Conservation (phyloP, 2,888 invertebrate species). For the Platerodrilus igneus region DNA sequence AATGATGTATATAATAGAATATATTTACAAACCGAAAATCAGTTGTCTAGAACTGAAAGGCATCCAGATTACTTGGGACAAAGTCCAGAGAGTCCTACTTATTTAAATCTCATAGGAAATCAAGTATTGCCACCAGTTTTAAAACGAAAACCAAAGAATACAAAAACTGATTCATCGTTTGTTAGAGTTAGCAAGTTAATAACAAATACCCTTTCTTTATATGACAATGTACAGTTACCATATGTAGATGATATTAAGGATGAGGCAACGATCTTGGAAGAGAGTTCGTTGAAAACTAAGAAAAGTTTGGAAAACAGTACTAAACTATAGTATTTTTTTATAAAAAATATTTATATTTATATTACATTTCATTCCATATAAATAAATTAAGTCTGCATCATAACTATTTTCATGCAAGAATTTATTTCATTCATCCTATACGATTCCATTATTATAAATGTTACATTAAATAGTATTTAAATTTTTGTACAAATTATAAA, state of each 20-base stretch:
- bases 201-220: conserved; percentile 13
- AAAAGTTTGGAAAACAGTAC: conserved; percentile 14
- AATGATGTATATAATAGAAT: conserved; percentile 9
- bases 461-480: too few relatives aligned
- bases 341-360: background rate
- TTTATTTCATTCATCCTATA: too few relatives aligned
- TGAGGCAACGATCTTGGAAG: conserved; percentile 16
- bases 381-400: background rate
- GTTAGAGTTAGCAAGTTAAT: conserved; percentile 14
- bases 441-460: too few relatives aligned
- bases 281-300: background rate
- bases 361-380: background rate
- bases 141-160: conserved; percentile 9
- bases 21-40: conserved; percentile 4
- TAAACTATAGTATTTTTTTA: conserved; percentile 12
- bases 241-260: conserved; percentile 7
- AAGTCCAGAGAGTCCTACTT: background rate
- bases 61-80: conserved; percentile 3
- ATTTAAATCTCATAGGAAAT: background rate
- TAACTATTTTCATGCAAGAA: too few relatives aligned
- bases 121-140: conserved; percentile 6
- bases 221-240: conserved; percentile 14
- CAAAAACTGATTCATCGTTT: conserved; percentile 18
- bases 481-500: too few relatives aligned
- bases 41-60: too few relatives aligned